phyloP scores from a whole-genome alignment of 2,888 invertebrate genomes.

The Agrochola lota region DNA sequence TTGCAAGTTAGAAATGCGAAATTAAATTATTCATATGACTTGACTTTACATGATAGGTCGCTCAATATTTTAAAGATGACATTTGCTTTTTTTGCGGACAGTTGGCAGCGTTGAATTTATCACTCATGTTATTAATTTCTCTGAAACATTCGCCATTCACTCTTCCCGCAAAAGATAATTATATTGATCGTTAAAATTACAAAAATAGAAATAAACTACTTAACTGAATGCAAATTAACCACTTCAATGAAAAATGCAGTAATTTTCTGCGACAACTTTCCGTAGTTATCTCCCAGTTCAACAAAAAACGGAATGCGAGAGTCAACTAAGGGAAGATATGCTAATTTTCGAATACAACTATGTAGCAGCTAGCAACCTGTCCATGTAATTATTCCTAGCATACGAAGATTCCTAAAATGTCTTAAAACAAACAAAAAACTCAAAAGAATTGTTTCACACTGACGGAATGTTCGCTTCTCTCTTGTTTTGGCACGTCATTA shows the following conservation, averaged over 20 bases:
- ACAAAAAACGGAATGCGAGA: constrained; percentile 40
- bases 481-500: constrained; percentile 6
- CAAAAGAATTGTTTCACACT: neutral
- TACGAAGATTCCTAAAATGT: constrained; percentile 24
- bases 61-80: neutral
- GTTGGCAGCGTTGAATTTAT: constrained; percentile 22
- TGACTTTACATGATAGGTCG: neutral
- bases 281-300: constrained; percentile 33
- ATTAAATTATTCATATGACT: neutral
- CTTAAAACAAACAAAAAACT: constrained; percentile 14
- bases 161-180: neutral
- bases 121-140: constrained; percentile 6
- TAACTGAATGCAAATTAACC: constrained; percentile 50
- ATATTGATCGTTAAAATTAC: neutral
- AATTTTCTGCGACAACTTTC: constrained; percentile 56
- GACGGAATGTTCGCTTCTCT: neutral
- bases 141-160: neutral
- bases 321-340: constrained; percentile 43
- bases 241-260: constrained; percentile 39
- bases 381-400: constrained; percentile 21
- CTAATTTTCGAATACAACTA: constrained; percentile 38
- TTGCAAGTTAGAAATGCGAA: neutral
- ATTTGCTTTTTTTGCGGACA: constrained; percentile 8
- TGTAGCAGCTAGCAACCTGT: constrained; percentile 18
- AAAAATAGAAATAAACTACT: constrained; percentile 43